phyloP scores from a whole-genome alignment of 2,113 vertebrate species.

The Clarias macrocephalus region DNA sequence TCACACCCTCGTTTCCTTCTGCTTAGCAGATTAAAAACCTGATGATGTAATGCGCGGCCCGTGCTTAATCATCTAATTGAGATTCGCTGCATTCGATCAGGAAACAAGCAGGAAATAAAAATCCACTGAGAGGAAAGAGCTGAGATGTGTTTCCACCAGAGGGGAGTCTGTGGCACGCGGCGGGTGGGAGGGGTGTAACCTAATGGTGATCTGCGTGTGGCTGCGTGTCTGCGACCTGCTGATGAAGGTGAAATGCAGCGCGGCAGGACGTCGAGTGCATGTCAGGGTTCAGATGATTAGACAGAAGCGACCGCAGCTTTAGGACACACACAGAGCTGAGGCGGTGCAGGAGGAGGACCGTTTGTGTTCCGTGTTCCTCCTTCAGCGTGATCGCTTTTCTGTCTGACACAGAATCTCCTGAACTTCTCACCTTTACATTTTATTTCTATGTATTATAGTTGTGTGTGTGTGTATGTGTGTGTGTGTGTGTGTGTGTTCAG shows the following conservation, averaged over 20 bases:
- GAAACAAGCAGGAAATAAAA: background rate
- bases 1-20: background rate
- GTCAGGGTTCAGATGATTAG: background rate
- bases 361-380: background rate
- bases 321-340: background rate
- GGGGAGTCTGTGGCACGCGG: background rate
- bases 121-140: background rate
- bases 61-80: background rate
- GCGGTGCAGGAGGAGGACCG: background rate
- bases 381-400: background rate
- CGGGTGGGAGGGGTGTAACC: background rate
- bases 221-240: background rate
- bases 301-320: background rate
- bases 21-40: background rate
- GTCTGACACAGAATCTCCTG: background rate
- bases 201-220: background rate
- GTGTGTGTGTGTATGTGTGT: constrained; percentile 28
- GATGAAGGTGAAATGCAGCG: background rate
- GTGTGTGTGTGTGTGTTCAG: constrained; percentile 58
- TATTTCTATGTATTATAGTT: background rate
- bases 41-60: background rate
- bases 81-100: background rate
- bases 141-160: background rate
- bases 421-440: background rate
- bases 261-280: background rate